Evolutionary conservation across 2,113 vertebrate species (phyloP).

Genomic region (Tringa solitaria): DNA sequence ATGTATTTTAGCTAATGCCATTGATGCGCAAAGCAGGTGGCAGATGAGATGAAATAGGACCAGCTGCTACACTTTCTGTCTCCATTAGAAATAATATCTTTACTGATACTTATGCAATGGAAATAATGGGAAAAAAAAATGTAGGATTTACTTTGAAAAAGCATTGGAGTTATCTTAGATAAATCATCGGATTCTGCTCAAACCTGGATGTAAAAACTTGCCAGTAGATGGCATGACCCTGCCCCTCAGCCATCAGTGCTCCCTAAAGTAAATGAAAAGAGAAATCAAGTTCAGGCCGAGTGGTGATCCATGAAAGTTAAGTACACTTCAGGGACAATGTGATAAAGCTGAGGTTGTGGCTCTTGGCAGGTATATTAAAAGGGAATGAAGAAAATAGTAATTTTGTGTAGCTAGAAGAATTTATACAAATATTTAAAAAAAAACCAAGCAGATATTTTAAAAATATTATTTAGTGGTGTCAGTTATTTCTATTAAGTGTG

Average conservation of each 20-base stretch:
- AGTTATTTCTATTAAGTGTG: neutral
- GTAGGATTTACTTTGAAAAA: neutral
- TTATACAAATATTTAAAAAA: neutral
- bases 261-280: neutral
- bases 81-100: neutral
- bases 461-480: neutral
- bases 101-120: neutral
- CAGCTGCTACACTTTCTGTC: neutral
- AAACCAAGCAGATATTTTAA: neutral
- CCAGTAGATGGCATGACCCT: neutral
- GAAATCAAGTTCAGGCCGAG: conserved; percentile 2
- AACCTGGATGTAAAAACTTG: neutral
- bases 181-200: neutral
- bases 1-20: neutral
- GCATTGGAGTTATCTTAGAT: neutral
- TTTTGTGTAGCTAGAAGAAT: neutral
- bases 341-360: neutral
- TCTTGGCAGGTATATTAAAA: conserved; percentile 9
- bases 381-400: neutral
- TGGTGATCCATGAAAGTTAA: conserved; percentile 41
- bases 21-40: neutral
- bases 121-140: neutral
- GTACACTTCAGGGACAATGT: neutral
- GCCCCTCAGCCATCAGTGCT: neutral
- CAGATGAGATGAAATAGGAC: neutral